Percentiles rank a stretch among this genome's conserved stretches.
phyloP scores from a whole-genome alignment of 2,113 vertebrate genomes.

The Clarias magur region DNA sequence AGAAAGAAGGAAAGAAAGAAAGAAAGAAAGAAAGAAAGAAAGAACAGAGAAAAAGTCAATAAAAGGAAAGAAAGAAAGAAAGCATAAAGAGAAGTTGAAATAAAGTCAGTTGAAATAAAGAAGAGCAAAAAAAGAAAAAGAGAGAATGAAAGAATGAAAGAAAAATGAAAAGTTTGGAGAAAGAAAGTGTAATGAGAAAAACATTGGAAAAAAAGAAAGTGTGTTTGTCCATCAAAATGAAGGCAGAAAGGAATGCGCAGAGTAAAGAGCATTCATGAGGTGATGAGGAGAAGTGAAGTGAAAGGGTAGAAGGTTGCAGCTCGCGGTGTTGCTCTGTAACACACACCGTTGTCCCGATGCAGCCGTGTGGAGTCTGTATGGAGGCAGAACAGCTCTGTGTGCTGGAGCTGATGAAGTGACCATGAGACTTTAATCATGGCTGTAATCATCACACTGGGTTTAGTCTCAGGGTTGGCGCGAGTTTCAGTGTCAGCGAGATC shows the following conservation, averaged over 20 bases:
- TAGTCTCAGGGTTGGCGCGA: slow-evolving; percentile 11
- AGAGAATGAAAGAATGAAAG: background rate
- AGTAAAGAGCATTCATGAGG: too few species aligned
- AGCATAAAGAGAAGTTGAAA: too few species aligned
- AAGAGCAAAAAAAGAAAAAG: background rate
- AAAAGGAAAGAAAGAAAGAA: too few species aligned
- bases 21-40: background rate
- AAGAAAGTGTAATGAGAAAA: too few species aligned
- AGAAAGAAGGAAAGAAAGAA: background rate
- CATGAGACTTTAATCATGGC: slow-evolving; percentile 30
- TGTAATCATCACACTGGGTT: slow-evolving; percentile 28
- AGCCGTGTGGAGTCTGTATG: background rate
- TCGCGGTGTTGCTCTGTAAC: too few species aligned
- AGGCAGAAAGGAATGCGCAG: too few species aligned
- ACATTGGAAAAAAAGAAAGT: background rate
- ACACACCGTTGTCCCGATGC: background rate
- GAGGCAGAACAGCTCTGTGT: background rate
- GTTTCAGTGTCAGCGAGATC: slow-evolving; percentile 2
- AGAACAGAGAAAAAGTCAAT: too few species aligned
- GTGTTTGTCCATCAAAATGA: too few species aligned
- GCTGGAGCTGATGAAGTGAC: slow-evolving; percentile 42
- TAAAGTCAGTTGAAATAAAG: too few species aligned
- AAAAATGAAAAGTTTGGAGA: background rate
- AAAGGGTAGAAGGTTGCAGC: background rate
- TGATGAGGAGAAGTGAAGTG: background rate